These are phyloP conservation scores for Danio albolineatus DNA, from an alignment of 2,797 vertebrate species.

Conservation along the genomic window DNA sequence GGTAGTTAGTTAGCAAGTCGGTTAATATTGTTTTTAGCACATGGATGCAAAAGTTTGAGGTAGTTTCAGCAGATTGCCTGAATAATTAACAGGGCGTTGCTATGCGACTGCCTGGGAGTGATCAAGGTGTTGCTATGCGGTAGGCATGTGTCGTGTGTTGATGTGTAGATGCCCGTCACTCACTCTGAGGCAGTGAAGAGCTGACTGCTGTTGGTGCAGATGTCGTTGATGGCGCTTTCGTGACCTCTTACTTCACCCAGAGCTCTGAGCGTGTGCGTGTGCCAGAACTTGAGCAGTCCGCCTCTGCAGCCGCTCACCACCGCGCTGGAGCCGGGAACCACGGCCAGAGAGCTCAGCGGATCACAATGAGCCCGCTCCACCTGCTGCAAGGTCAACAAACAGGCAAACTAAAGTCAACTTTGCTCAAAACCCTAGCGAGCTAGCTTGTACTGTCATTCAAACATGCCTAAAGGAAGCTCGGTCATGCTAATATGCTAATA, in stretches of 20 bases:
- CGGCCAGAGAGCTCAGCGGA: conserved; percentile 89
- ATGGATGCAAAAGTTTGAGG: no score
- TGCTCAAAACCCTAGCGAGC: not conserved
- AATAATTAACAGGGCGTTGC: no score
- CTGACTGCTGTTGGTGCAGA: conserved; percentile 90
- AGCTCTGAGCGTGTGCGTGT: conserved; percentile 82
- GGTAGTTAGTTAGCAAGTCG: no score
- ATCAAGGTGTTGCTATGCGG: not conserved
- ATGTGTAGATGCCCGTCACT: conserved; percentile 69
- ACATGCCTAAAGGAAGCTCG: not conserved
- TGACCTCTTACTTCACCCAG: conserved; percentile 90
- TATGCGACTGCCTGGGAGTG: not conserved
- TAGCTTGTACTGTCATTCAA: not conserved
- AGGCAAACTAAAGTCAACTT: not conserved
- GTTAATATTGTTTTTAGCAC: no score
- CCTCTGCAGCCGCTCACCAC: conserved; percentile 91
- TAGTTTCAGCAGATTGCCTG: no score
- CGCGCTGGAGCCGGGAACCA: conserved; percentile 81
- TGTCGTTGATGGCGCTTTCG: conserved; percentile 91
- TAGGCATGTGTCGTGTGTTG: not conserved
- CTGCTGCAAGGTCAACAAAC: conserved; percentile 77
- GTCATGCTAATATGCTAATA: not conserved
- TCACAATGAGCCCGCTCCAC: conserved; percentile 88
- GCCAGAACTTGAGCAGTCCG: conserved; percentile 92
- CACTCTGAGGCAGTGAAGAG: conserved; percentile 96